Evolutionary conservation across 1,140 invertebrate genomes (phyloP).

Genomic region (Delia radicum): DNA sequence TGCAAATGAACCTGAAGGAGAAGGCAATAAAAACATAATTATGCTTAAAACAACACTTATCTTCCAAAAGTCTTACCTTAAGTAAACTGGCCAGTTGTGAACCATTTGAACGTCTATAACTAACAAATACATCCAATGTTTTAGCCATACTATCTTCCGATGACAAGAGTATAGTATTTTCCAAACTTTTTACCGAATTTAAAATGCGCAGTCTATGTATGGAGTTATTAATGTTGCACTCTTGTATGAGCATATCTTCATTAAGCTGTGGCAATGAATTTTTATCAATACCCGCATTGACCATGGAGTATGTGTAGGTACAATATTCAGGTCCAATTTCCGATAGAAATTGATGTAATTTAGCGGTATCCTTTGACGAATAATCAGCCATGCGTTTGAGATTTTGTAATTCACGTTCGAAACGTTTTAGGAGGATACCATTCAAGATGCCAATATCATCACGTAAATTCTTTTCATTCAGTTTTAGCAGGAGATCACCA

Average conservation of each 20-base stretch:
- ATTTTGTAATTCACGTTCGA: constrained; percentile 90
- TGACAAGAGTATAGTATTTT: constrained; percentile 64
- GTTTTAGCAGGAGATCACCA: constrained; percentile 92
- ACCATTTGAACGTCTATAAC: constrained; percentile 95
- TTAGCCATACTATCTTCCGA: constrained; percentile 80
- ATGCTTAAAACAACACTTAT: no score
- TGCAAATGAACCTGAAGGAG: constrained; percentile 80
- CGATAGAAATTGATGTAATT: constrained; percentile 88
- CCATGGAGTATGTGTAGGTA: constrained; percentile 95
- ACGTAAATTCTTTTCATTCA: constrained; percentile 88
- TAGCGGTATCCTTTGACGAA: constrained; percentile 87
- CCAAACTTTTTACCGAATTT: constrained; percentile 78
- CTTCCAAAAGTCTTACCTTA: constrained; percentile 58
- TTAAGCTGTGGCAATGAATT: constrained; percentile 76
- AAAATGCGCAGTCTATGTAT: constrained; percentile 91
- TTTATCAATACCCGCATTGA: constrained; percentile 92
- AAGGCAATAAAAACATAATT: not conserved
- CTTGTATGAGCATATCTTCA: constrained; percentile 86
- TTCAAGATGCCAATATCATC: constrained; percentile 92
- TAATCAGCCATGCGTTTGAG: constrained; percentile 98
- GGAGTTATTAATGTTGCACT: constrained; percentile 91
- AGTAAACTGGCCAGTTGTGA: constrained; percentile 92
- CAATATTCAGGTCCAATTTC: constrained; percentile 87
- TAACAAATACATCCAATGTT: constrained; percentile 95
- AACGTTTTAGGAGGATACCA: constrained; percentile 89